phyloP scores from a whole-genome alignment of 2,113 vertebrate species.

The Thymallus thymallus region DNA sequence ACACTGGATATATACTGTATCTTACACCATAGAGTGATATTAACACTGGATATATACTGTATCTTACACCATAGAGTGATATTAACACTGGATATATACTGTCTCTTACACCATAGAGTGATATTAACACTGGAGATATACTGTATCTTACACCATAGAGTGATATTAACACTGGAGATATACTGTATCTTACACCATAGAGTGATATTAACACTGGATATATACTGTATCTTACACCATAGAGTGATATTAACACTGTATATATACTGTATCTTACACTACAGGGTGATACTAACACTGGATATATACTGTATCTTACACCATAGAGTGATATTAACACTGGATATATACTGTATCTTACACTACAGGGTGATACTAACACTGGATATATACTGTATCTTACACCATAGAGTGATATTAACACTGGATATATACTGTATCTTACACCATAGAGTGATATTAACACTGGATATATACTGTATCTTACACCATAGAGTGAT shows the following conservation, averaged over 20 bases:
- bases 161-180: too few relatives aligned
- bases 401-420: conserved; percentile 57
- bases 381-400: too few relatives aligned
- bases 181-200: conserved; percentile 53
- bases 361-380: conserved; percentile 57
- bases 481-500: conserved; percentile 57
- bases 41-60: too few relatives aligned
- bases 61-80: conserved; percentile 57
- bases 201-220: conserved; percentile 8
- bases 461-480: too few relatives aligned
- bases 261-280: conserved; percentile 39
- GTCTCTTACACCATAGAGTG: too few relatives aligned
- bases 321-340: conserved; percentile 51
- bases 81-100: too few relatives aligned
- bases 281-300: conserved; percentile 42
- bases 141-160: conserved; percentile 55
- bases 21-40: conserved; percentile 57
- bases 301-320: conserved; percentile 20
- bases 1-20: too few relatives aligned
- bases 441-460: conserved; percentile 57
- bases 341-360: too few relatives aligned
- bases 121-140: too few relatives aligned
- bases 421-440: too few relatives aligned
- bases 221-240: conserved; percentile 47
- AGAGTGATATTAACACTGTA: conserved; percentile 33